These are phyloP conservation scores for Phyllotreta cruciferae DNA, from an alignment of 2,888 invertebrate species.

Conservation along the genomic window DNA sequence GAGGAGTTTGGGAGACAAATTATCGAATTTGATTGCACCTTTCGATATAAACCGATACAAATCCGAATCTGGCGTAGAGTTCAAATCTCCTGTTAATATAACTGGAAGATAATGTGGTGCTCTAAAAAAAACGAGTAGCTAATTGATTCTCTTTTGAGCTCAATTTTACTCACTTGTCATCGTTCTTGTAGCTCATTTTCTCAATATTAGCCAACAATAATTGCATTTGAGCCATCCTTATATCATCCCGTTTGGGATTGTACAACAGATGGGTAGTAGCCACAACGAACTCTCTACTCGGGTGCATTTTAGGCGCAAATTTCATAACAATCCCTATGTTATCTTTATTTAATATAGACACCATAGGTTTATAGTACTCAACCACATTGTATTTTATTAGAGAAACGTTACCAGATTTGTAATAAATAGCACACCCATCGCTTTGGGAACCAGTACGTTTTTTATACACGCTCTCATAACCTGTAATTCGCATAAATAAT, in stretches of 20 bases:
- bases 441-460: conserved; percentile 79
- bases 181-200: conserved; percentile 67
- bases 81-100: conserved; percentile 93
- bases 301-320: conserved; percentile 65
- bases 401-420: conserved; percentile 70
- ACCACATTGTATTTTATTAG: conserved; percentile 72
- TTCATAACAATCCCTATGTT: conserved; percentile 87
- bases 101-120: conserved; percentile 70
- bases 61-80: conserved; percentile 77
- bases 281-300: conserved; percentile 70
- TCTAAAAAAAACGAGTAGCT: conserved; percentile 35
- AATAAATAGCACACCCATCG: conserved; percentile 94
- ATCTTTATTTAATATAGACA: conserved; percentile 78
- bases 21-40: conserved; percentile 65
- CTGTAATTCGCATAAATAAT: conserved; percentile 55
- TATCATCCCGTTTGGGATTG: conserved; percentile 88
- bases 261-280: conserved; percentile 95
- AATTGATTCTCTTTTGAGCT: neutral
- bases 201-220: conserved; percentile 86
- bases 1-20: conserved; percentile 52
- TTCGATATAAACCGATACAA: conserved; percentile 73
- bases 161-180: conserved; percentile 30
- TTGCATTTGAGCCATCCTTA: conserved; percentile 87
- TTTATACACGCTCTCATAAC: conserved; percentile 81
- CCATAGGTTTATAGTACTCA: conserved; percentile 71